Evolutionary conservation across 2,797 vertebrate genomes (phyloP), one percentile per base, ranked within the genome.

Genomic region (Poecile montanus): DNA sequence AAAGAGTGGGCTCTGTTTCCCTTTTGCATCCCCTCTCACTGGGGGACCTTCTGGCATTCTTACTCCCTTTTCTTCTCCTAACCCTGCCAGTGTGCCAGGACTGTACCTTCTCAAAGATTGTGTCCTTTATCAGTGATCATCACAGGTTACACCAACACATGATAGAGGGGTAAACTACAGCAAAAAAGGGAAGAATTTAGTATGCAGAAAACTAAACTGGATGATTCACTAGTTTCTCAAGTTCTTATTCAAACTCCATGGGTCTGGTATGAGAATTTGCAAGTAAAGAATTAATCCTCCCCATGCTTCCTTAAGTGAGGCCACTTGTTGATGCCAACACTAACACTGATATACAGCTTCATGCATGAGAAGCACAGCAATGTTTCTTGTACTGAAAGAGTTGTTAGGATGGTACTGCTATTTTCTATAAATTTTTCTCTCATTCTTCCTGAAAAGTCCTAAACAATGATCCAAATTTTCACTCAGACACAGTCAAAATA

Each of bases 401-500:
- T 42, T 54, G 13, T 47, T 63, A 76, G 34, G 38, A 57, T 32
- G 29, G 13, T 70, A 34, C 17, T 81, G 23, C n/a, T 93, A 34
- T 82, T 90, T 76, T 88, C 71, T n/a, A 15, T 50, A 74, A 57
- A 9, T 74, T 51, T n/a, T 56, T 73, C 26, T 73, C 71, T 65
- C 40, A 32, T 51, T 65, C 76, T 81, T 88, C 61, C 57, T 68
- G 65, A 62, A 61, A 94, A 94, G 42, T 81, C 68, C 53, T 45
- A 76, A 90, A 71, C 51, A 45, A 42, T 15, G 14, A 65, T 88
- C 53, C 30, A 74, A 87, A 90, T 94, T 94, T 94, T 94, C 50
- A 42, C 44, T 57, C 77, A 93, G 76, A 90, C 74, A 42, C 47
- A 82, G 51, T 88, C 56, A 89, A 92, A 96, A 89, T 72, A 92